phyloP scores from a whole-genome alignment of 2,888 invertebrate species.

The Platycnemis pennipes region DNA sequence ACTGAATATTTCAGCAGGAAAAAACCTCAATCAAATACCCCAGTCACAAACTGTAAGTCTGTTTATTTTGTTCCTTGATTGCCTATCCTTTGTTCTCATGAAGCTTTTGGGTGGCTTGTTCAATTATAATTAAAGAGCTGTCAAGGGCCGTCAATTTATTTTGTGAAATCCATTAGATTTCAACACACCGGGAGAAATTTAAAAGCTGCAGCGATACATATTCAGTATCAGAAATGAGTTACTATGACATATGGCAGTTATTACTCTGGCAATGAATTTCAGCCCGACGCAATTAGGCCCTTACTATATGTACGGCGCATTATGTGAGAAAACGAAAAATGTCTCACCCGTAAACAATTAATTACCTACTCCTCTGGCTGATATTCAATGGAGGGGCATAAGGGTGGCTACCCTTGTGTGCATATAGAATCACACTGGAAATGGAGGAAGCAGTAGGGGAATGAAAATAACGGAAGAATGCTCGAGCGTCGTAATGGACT shows the following conservation, averaged over 20 bases:
- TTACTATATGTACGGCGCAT: neutral
- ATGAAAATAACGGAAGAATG: slow-evolving; percentile 26
- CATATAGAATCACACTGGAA: neutral
- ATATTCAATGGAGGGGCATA: neutral
- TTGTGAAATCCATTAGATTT: too few relatives aligned
- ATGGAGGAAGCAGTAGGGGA: neutral
- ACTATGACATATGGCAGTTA: neutral
- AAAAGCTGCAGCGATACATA: neutral
- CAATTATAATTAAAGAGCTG: too few relatives aligned
- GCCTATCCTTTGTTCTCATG: neutral
- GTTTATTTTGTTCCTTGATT: neutral
- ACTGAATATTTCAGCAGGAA: neutral
- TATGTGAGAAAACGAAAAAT: neutral
- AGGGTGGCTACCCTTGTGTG: neutral
- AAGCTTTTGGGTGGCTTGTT: too few relatives aligned
- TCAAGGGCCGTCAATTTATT: too few relatives aligned
- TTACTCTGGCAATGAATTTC: neutral
- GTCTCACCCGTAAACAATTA: neutral
- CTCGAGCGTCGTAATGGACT: slow-evolving; percentile 48
- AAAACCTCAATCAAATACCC: neutral
- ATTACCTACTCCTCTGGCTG: neutral
- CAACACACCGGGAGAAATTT: too few relatives aligned
- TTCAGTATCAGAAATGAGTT: neutral
- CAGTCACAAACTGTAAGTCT: neutral
- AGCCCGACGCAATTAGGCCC: neutral